Evolutionary conservation across 2,797 vertebrate genomes (phyloP).

Genomic region (Melanotaenia nigrans): DNA sequence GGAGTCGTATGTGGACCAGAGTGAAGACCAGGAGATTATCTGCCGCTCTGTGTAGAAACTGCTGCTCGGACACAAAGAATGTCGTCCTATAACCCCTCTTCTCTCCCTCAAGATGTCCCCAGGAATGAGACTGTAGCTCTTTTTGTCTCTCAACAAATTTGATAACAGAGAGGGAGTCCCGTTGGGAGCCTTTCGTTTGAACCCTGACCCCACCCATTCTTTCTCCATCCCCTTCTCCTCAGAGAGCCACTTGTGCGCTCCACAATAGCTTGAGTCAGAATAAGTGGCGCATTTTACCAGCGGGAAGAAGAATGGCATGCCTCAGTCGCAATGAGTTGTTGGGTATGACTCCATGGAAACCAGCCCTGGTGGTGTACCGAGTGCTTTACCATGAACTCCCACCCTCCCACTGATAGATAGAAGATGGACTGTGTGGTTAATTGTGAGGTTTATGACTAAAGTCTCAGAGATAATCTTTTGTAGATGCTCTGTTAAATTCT

Average conservation of each 20-base stretch:
- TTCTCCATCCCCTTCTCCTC: constrained; percentile 75
- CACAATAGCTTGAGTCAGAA: constrained; percentile 85
- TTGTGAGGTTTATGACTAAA: constrained; percentile 78
- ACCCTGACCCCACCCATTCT: constrained; percentile 83
- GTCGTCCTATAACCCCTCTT: constrained; percentile 59
- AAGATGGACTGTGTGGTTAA: constrained; percentile 81
- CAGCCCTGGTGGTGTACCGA: constrained; percentile 55
- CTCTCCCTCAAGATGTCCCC: constrained; percentile 66
- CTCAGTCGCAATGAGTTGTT: constrained; percentile 68
- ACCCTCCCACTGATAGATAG: constrained; percentile 72
- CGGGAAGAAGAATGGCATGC: constrained; percentile 80
- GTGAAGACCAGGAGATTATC: constrained; percentile 37
- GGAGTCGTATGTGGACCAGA: constrained; percentile 35
- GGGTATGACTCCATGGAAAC: constrained; percentile 87
- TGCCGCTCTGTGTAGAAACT: constrained; percentile 32
- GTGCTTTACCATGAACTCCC: constrained; percentile 59
- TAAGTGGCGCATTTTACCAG: constrained; percentile 70
- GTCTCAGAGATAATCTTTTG: constrained; percentile 82
- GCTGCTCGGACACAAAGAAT: constrained; percentile 54
- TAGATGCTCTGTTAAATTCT: constrained; percentile 72
- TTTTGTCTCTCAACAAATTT: constrained; percentile 85
- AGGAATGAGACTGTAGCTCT: constrained; percentile 76
- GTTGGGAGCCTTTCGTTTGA: constrained; percentile 78
- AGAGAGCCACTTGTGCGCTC: constrained; percentile 85
- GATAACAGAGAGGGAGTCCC: constrained; percentile 79